A percentile compares a stretch with the other conserved stretches of the same genome.
Conservation (phyloP, 92 coral and sea anemone genomes). For the Heliopora coerulea region DNA sequence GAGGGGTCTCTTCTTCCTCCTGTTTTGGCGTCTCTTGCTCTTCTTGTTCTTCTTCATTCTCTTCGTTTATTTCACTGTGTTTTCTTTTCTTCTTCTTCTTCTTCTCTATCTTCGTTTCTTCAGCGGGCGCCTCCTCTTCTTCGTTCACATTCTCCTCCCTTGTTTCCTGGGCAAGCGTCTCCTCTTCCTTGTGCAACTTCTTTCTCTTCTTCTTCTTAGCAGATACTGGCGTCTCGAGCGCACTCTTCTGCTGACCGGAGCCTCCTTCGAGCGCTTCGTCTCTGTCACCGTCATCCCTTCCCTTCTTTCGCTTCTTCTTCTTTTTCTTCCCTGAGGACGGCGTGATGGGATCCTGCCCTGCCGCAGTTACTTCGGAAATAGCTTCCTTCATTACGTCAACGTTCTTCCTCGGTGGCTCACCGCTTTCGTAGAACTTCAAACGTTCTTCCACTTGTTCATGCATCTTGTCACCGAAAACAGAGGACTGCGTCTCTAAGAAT, state of each 20-base stretch:
- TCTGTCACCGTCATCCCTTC: neutral
- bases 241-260: conserved; percentile 36
- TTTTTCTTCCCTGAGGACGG: conserved; percentile 66
- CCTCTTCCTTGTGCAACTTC: neutral
- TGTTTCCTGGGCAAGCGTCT: neutral
- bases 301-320: conserved; percentile 82
- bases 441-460: conserved; percentile 98
- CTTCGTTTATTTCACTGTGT: conserved; percentile 53
- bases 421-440: conserved; percentile 92
- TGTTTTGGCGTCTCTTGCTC: conserved; percentile 44
- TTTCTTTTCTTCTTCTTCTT: conserved; percentile 44
- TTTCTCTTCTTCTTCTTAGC: conserved; percentile 46
- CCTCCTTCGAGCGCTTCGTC: conserved; percentile 54
- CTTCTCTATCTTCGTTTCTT: conserved; percentile 64
- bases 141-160: neutral
- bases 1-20: conserved; percentile 41
- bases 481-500: conserved; percentile 71
- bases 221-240: conserved; percentile 38
- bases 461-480: conserved; percentile 84
- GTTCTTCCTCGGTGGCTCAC: conserved; percentile 88
- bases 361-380: conserved; percentile 66
- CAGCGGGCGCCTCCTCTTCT: conserved; percentile 34
- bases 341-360: conserved; percentile 34
- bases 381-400: conserved; percentile 98
- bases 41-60: conserved; percentile 46